These are phyloP conservation scores for Eupithecia centaureata DNA, from an alignment of 2,888 invertebrate genomes.

Conservation along the genomic window DNA sequence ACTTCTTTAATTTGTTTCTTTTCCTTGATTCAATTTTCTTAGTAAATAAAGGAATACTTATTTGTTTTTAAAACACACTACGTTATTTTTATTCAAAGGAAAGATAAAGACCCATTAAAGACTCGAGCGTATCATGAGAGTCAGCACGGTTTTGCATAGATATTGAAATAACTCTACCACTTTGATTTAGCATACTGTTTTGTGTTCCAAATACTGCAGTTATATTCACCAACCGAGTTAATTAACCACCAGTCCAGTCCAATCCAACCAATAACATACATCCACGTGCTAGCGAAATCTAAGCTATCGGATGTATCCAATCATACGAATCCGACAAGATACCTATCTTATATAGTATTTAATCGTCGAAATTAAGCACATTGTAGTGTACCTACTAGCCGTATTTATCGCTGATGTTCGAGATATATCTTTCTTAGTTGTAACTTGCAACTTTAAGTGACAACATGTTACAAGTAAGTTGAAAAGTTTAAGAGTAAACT, in stretches of 20 bases:
- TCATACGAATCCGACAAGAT: constrained; percentile 9
- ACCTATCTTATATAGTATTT: constrained; percentile 1
- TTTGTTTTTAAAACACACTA: no score
- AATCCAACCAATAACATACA: constrained; percentile 34
- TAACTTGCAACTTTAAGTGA: constrained; percentile 26
- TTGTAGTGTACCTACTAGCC: constrained; percentile 4
- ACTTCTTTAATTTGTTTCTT: no score
- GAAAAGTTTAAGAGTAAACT: not conserved
- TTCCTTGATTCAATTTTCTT: no score
- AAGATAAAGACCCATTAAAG: no score
- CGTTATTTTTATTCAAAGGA: no score
- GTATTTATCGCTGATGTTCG: constrained; percentile 30
- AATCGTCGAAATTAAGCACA: constrained; percentile 26
- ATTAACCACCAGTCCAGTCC: not conserved
- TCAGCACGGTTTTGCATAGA: not conserved
- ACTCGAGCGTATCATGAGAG: not conserved
- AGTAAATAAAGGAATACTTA: no score
- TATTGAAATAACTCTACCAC: not conserved
- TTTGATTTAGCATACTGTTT: constrained; percentile 14
- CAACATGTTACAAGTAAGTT: constrained; percentile 55
- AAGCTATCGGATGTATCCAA: constrained; percentile 21
- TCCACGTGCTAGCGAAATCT: constrained; percentile 32
- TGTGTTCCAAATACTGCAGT: constrained; percentile 25
- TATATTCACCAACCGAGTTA: not conserved
- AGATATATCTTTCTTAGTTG: constrained; percentile 38